Conservation (phyloP, 2,888 invertebrate genomes). For the Caenorhabditis wallacei region DNA sequence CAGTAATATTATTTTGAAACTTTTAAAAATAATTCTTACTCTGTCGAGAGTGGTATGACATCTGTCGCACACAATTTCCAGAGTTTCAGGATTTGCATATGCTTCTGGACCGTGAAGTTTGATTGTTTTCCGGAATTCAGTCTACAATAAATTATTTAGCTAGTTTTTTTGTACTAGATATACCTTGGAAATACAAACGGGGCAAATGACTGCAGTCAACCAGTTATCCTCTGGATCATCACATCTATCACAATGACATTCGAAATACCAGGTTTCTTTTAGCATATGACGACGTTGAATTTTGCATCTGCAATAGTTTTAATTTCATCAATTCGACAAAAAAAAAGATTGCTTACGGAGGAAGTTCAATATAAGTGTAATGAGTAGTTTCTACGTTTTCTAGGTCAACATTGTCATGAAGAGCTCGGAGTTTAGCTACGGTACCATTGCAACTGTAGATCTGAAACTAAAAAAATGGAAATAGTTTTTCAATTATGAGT, state of each 20-base stretch:
- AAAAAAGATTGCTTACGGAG: constrained; percentile 65
- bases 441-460: constrained; percentile 81
- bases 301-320: constrained; percentile 61
- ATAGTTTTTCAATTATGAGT: neutral
- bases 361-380: constrained; percentile 83
- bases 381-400: constrained; percentile 77
- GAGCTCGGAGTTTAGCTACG: constrained; percentile 77
- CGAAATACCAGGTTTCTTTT: constrained; percentile 82
- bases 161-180: neutral
- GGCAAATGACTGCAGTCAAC: constrained; percentile 79
- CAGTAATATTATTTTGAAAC: neutral
- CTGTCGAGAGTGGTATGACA: constrained; percentile 48
- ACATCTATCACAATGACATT: constrained; percentile 82
- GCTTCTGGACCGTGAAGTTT: constrained; percentile 63
- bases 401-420: constrained; percentile 77
- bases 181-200: constrained; percentile 71
- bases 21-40: constrained; percentile 21
- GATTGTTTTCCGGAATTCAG: constrained; percentile 51
- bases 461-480: constrained; percentile 18
- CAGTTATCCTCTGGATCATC: constrained; percentile 78
- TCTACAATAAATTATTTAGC: constrained; percentile 5
- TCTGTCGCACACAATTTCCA: constrained; percentile 61
- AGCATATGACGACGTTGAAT: constrained; percentile 78
- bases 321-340: neutral
- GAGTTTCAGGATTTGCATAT: constrained; percentile 49